Base-by-base conservation (phyloP, 2,113 vertebrate species). In the Tauraco erythrolophus region DNA sequence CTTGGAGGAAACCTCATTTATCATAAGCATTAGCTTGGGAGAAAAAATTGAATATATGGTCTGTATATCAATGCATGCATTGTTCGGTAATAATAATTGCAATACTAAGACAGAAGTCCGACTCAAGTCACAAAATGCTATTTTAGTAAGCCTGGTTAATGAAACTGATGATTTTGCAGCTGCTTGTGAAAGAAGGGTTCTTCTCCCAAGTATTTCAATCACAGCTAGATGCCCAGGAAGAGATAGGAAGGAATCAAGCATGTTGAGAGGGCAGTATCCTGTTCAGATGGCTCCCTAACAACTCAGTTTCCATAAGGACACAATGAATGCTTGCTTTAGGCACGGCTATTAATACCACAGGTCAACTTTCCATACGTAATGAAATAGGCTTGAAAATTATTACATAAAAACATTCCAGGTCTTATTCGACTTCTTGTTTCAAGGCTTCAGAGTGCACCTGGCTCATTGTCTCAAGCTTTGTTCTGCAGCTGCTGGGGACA, bases 1-100 rank as follows among this genome's bases (percentile, higher is more conserved):
- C 30, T 51, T 21, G 37, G 46, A 91, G 30, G 43, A 91, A 77
- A 27, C 3, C 21, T 74, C 9, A 37, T 68, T 78, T 56, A 60
- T 58, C 4, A 0, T 64, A 79, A 77, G 25, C 3, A 0, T 31
- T 91, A 66, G 14, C 0, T 0, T 45, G 9, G 28, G 37, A 92
- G 31, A 43, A 57, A 77, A 77, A 58, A 30, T 22, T 10, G 35
- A 68, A 39, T 86, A 37, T 57, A 41, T 10, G 7, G 2, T 10
- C 45, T 75, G 6, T 78, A 25, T 62, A 41, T 88, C 30, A 58
- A 51, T 60, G 56, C 5, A 33, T 23, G 7, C 11, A 13, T 77
- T 65, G 5, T 70, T 74, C 35, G 1, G 0, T 78, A 81, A 14
- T 6, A 61, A 9, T 70, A 87, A 60, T 71, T 56, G 27, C 10